These are phyloP conservation scores for Gopherus flavomarginatus DNA, from an alignment of 2,113 vertebrate genomes.

Conservation along the genomic window DNA sequence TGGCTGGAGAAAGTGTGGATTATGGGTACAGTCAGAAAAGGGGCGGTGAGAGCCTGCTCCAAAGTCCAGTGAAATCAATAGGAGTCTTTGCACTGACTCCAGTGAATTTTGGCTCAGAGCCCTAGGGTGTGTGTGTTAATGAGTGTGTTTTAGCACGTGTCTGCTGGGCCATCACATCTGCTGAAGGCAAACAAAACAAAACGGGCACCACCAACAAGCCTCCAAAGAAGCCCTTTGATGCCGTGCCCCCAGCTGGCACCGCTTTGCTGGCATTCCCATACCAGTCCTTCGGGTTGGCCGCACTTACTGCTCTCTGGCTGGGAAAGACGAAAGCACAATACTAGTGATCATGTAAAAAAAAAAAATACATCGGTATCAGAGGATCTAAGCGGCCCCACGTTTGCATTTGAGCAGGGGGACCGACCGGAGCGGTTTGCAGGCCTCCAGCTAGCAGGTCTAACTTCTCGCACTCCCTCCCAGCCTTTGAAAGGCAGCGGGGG, in stretches of 20 bases:
- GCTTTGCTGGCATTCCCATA: background rate
- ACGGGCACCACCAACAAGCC: background rate
- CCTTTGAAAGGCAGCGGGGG: background rate
- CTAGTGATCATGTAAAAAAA: background rate
- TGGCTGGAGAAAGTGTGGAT: conserved; percentile 25
- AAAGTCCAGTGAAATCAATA: conserved; percentile 12
- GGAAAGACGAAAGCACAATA: background rate
- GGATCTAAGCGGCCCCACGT: too few relatives aligned
- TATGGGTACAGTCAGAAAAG: background rate
- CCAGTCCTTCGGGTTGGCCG: too few relatives aligned
- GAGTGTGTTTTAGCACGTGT: conserved; percentile 56
- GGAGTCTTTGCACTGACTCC: conserved; percentile 1
- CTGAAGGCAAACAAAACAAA: background rate
- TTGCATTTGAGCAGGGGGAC: too few relatives aligned
- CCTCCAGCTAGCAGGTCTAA: too few relatives aligned
- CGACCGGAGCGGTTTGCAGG: too few relatives aligned
- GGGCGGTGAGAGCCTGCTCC: conserved; percentile 31
- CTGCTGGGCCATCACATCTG: background rate
- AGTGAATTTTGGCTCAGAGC: conserved; percentile 33
- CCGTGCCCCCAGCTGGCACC: background rate
- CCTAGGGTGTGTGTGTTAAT: background rate
- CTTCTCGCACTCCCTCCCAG: background rate
- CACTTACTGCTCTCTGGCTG: too few relatives aligned
- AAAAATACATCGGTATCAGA: too few relatives aligned
- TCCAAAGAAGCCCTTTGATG: background rate